phyloP scores from a whole-genome alignment of 2,888 invertebrate species.

The Caenorhabditis plicata region DNA sequence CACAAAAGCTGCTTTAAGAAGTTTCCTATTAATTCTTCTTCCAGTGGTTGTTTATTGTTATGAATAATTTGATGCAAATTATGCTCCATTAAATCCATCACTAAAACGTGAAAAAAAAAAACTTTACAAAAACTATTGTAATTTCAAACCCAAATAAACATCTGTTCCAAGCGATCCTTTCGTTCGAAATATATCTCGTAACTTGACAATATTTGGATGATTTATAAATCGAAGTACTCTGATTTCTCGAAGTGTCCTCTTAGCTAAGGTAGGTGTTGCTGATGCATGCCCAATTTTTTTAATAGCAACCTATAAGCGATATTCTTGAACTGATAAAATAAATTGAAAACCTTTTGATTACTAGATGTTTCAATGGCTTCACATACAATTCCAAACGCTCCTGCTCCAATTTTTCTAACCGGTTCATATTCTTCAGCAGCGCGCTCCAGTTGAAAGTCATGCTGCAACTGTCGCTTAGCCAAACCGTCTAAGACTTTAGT shows the following conservation, averaged over 20 bases:
- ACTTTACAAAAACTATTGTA: slow-evolving; percentile 5
- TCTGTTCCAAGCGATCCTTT: slow-evolving; percentile 59
- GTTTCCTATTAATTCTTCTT: slow-evolving; percentile 49
- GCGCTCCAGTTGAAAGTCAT: slow-evolving; percentile 57
- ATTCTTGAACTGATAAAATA: too few species aligned
- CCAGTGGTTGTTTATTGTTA: slow-evolving; percentile 47
- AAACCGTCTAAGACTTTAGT: slow-evolving; percentile 58
- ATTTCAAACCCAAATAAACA: slow-evolving; percentile 49
- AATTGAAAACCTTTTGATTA: slow-evolving; percentile 38
- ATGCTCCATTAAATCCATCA: slow-evolving; percentile 63
- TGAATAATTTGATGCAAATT: slow-evolving; percentile 60
- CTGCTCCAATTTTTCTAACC: slow-evolving; percentile 57
- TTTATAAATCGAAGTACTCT: slow-evolving; percentile 58
- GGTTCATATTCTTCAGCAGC: slow-evolving; percentile 51
- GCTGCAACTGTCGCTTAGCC: slow-evolving; percentile 55
- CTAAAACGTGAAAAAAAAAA: slow-evolving; percentile 21
- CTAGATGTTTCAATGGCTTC: slow-evolving; percentile 52
- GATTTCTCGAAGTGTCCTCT: slow-evolving; percentile 60
- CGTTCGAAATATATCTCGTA: slow-evolving; percentile 59
- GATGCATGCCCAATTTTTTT: slow-evolving; percentile 63
- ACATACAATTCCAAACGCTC: slow-evolving; percentile 63
- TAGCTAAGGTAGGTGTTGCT: slow-evolving; percentile 60
- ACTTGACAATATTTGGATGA: slow-evolving; percentile 58
- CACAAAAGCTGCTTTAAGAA: slow-evolving; percentile 54
- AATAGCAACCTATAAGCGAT: slow-evolving; percentile 62